Evolutionary conservation across 2,888 invertebrate species (phyloP).

Genomic region (Epistrophe grossulariae): DNA sequence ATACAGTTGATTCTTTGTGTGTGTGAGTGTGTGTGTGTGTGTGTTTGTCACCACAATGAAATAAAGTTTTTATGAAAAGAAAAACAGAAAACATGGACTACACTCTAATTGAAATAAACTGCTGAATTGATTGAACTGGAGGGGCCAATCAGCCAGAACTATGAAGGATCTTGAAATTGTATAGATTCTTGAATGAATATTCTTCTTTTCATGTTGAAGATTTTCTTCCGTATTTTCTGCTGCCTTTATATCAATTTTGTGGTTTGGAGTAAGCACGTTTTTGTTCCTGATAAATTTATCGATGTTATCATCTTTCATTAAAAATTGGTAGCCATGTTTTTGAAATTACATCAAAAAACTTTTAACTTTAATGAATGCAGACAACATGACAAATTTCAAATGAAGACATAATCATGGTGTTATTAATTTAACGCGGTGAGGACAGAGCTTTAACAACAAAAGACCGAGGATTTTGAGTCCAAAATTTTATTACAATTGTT

Average conservation of each 20-base stretch:
- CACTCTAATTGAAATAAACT: conserved; percentile 44
- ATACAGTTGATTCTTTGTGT: conserved; percentile 2
- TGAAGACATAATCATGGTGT: background rate
- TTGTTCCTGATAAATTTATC: background rate
- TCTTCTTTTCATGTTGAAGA: background rate
- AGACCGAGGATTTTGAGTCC: too few species aligned
- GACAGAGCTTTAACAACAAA: too few species aligned
- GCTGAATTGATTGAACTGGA: conserved; percentile 30
- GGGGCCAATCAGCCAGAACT: conserved; percentile 27
- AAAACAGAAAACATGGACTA: background rate
- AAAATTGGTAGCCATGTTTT: background rate
- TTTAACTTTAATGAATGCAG: background rate
- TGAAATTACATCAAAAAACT: background rate
- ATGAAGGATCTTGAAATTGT: conserved; percentile 18
- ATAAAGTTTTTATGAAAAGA: conserved; percentile 55
- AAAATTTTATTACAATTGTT: too few species aligned
- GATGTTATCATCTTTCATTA: background rate
- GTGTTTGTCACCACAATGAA: conserved; percentile 47
- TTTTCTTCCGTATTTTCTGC: background rate
- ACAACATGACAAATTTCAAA: background rate
- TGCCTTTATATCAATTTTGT: background rate
- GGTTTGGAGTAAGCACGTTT: background rate
- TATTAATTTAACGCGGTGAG: too few species aligned
- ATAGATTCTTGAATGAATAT: background rate
- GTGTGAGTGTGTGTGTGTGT: too few species aligned